Conservation (phyloP, 2,113 vertebrate species). For the Naja naja region DNA sequence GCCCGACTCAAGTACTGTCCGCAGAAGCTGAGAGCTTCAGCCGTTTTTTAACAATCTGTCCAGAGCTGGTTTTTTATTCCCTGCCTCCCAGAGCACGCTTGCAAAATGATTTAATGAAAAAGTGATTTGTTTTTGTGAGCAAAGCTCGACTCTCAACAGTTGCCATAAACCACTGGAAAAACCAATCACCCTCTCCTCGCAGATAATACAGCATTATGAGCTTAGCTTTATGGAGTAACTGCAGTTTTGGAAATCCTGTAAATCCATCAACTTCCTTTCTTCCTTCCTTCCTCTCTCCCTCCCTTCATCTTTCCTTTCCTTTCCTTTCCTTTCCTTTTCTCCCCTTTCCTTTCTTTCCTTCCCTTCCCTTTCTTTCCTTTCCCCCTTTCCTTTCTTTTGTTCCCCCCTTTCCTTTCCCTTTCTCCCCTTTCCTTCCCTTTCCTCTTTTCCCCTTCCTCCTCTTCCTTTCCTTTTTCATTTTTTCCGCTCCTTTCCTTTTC, state of each 20-base stretch:
- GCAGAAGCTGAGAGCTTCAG: neutral
- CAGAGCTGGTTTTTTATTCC: neutral
- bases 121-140: neutral
- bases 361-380: too few species aligned
- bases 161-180: neutral
- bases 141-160: neutral
- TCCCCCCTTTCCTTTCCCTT: too few species aligned
- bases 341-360: too few species aligned
- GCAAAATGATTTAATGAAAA: neutral
- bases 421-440: too few species aligned
- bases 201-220: neutral
- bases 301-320: too few species aligned
- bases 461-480: too few species aligned
- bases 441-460: rapidly evolving
- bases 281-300: neutral
- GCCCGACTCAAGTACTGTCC: neutral
- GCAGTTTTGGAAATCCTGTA: neutral
- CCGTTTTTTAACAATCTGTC: neutral
- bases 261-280: neutral
- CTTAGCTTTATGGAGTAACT: neutral
- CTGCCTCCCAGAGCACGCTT: neutral
- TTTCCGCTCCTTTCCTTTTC: rapidly evolving
- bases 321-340: too few species aligned
- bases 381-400: too few species aligned
- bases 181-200: neutral